Evolutionary conservation across 1,140 invertebrate genomes (phyloP), one percentile per base, ranked within the genome.

Genomic region (Lordiphosa collinella): DNA sequence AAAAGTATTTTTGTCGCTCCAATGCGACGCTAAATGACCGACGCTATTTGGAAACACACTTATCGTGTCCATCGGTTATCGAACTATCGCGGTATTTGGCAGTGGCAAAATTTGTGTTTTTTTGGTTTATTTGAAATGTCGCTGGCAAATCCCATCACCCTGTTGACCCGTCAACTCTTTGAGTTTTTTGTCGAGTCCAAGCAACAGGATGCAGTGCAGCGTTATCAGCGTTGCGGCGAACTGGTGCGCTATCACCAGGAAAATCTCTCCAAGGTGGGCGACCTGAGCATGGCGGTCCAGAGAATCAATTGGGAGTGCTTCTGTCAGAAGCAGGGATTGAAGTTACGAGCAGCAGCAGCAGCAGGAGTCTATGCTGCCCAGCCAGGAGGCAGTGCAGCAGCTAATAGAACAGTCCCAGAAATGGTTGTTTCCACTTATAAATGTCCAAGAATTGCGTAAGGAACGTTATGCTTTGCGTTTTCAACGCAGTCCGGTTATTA

Each of bases 391-490:
- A 0, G 10, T 49, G 4, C 31, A 58, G 9, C 8, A 59, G 10
- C 12, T 84, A 10, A 3, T 82, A 6, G 38, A 67, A 0, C 5
- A 52, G 0, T 56, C 63, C 11, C 6, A 41, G 1, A 13, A 57
- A 1, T 69, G 79, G 67, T 6, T 53, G 6, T 69, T 73, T n/a
- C 68, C 79, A 4, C 3, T 84, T 1, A 9, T 16, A 2, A 36
- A 10, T 3, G 5, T 46, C 1, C 14, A 9, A 0, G 5, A 41
- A 2, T 3, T 60, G n/a, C 34, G 10, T 5, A 38, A 56, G 7
- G 54, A 72, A 1, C 78, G 78, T 5, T 73, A 41, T n/a, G 40
- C 37, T 0, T n/a, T 84, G 11, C 48, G 11, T 6, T 60, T 84
- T 6, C 35, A 78, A 10, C 78, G 78, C 16, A 22, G 22, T 1